phyloP scores from a whole-genome alignment of 2,113 vertebrate species.

The Sus scrofa region T2T-Sscrofa CM000813.6:68151001-68151500 shows the following conservation, averaged over 20 bases:
- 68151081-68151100: too few relatives aligned
- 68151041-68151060: not conserved
- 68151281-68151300: not conserved
- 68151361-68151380: rapidly evolving
- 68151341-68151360: too few relatives aligned
- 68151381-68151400: not conserved
- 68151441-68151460: not conserved
- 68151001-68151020: not conserved
- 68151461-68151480: not conserved
- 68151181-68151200: not conserved
- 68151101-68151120: not conserved
- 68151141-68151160: too few relatives aligned
- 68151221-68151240: not conserved
- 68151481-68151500: not conserved
- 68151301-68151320: not conserved
- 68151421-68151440: not conserved
- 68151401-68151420: too few relatives aligned
- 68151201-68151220: not conserved
- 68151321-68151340: not conserved
- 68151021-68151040: not conserved
- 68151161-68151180: not conserved
- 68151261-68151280: not conserved
- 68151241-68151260: not conserved
- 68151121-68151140: too few relatives aligned
- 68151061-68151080: not conserved